Evolutionary conservation across 2,888 invertebrate species (phyloP), one percentile per base, ranked within the genome.

Genomic region (Erebia ligea): DNA sequence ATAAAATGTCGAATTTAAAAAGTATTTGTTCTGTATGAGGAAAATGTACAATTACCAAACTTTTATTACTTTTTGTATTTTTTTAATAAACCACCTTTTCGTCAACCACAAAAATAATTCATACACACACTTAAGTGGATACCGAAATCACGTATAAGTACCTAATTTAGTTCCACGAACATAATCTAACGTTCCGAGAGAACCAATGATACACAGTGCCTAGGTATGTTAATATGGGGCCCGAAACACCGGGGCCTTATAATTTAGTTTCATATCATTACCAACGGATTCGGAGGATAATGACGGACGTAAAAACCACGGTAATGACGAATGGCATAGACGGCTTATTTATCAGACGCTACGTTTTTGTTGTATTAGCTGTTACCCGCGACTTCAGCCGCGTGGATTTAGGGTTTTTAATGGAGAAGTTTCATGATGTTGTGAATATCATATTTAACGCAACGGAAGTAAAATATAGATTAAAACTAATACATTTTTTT

Each of bases 251-350:
- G 79, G 79, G 79, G 84, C 86, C 87, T 86, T 90, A 82, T 92
- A 92, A 92, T 92, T 92, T 92, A 80, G 85, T 80, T 87, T 86
- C 86, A 84, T 91, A 90, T 91, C 90, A 92, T 92, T 92, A 92
- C 76, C 81, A 81, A 84, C 77, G 84, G 85, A 84, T 84, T 82
- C 82, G 84, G 79, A 79, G 81, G 74, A 83, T 90, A 90, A 91
- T 90, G 86, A 89, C 82, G 79, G 80, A 78, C 78, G 76, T 79
- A 87, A 86, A 89, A 85, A 76, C 67, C 59, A 58, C 78, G 71
- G 68, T 79, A 78, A 79, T 77, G 76, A 76, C 75, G 79, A 76
- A 75, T 77, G 71, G 76, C 76, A 73, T 76, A 81, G 80, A 79
- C 71, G 75, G 77, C 68, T 72, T 75, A 73, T 72, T 70, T 72